These are phyloP conservation scores for Helicoverpa assulta DNA, from an alignment of 2,888 invertebrate genomes.

Conservation along the genomic window DNA sequence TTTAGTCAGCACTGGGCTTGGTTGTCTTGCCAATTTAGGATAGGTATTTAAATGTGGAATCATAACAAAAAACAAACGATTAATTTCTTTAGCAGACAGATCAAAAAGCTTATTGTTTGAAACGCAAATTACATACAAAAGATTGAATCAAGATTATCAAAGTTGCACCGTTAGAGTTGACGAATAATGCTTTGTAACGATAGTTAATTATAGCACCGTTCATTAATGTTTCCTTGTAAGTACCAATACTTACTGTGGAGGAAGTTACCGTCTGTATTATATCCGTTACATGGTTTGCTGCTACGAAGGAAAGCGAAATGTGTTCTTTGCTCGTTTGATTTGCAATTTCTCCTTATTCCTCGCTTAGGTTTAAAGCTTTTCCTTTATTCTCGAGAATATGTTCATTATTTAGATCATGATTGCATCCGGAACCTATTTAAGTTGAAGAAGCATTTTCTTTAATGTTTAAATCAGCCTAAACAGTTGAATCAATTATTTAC, in stretches of 20 bases:
- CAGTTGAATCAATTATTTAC: no score
- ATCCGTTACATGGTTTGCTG: conserved; percentile 57
- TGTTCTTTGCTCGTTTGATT: conserved; percentile 47
- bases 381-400: conserved; percentile 38
- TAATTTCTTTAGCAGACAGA: conserved; percentile 37
- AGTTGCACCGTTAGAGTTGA: conserved; percentile 49
- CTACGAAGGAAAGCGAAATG: conserved; percentile 52
- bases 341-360: conserved; percentile 40
- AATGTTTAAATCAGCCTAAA: no score
- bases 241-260: conserved; percentile 55
- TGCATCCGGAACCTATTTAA: background rate
- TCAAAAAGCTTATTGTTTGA: conserved; percentile 56
- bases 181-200: conserved; percentile 71
- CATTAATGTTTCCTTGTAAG: conserved; percentile 53
- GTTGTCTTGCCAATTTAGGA: background rate
- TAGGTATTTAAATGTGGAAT: background rate
- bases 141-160: conserved; percentile 51
- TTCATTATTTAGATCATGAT: conserved; percentile 52
- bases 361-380: conserved; percentile 6
- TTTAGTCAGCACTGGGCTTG: no score
- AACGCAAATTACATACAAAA: conserved; percentile 47
- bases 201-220: conserved; percentile 67
- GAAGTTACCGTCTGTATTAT: conserved; percentile 64
- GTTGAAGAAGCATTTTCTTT: no score
- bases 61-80: background rate